phyloP scores from a whole-genome alignment of 2,797 vertebrate genomes.

The Synanceia verrucosa region DNA sequence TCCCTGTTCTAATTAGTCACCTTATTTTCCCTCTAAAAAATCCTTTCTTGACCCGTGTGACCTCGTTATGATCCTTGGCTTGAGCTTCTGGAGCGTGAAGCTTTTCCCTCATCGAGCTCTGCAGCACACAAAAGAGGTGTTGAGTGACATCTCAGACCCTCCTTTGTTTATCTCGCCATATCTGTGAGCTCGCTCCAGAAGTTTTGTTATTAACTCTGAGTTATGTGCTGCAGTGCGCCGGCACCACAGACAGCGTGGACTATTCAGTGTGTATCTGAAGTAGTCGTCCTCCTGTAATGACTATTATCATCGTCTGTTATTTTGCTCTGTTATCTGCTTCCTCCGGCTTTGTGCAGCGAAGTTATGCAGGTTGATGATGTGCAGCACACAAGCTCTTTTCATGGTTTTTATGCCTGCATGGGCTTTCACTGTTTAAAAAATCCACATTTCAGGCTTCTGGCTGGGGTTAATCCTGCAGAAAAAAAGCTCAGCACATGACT shows the following conservation, averaged over 20 bases:
- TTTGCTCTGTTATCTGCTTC: conserved; percentile 19
- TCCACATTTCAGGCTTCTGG: conserved; percentile 7
- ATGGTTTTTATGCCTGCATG: neutral
- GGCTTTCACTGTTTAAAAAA: conserved; percentile 15
- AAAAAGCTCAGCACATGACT: conserved; percentile 13
- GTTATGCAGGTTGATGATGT: neutral
- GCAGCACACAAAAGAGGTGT: conserved; percentile 6
- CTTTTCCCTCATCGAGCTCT: neutral
- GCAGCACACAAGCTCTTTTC: neutral
- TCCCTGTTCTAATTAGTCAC: neutral
- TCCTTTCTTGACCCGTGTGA: neutral
- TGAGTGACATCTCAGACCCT: conserved; percentile 25
- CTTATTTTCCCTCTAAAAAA: neutral
- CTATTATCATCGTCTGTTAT: conserved; percentile 16
- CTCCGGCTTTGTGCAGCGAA: conserved; percentile 3
- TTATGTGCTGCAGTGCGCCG: conserved; percentile 3
- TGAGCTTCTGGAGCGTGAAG: neutral
- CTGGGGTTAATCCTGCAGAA: neutral
- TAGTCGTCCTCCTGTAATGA: conserved; percentile 39
- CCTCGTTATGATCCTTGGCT: conserved; percentile 3
- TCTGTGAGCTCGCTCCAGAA: conserved; percentile 13
- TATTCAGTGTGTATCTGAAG: conserved; percentile 6
- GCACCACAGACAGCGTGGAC: neutral
- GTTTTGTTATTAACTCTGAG: conserved; percentile 12
- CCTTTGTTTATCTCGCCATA: conserved; percentile 37